Percentiles rank a stretch among this genome's conserved stretches.
These are phyloP conservation scores for Heterodera filipjevi DNA, from an alignment of 2,888 invertebrate genomes.

Conservation along the genomic window DNA sequence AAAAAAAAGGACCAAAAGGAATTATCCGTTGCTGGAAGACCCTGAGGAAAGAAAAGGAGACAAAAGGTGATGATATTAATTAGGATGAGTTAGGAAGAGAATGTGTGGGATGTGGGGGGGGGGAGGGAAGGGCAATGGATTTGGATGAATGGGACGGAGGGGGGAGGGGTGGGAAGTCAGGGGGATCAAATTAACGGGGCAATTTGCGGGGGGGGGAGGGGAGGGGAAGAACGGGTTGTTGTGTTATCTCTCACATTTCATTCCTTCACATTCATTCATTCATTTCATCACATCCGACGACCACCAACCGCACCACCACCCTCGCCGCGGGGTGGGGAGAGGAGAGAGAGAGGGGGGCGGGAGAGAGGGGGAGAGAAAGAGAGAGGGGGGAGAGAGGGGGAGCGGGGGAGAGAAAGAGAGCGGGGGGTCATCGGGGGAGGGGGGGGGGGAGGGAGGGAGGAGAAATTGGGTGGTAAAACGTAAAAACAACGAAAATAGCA, in stretches of 20 bases:
- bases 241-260: neutral
- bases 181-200: slow-evolving; percentile 1
- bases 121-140: neutral
- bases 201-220: neutral
- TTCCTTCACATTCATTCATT: no score
- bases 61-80: no score
- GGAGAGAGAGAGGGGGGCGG: neutral
- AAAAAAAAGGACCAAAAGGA: no score
- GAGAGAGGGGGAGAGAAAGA: neutral
- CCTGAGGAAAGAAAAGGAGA: no score
- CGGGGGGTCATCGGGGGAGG: neutral
- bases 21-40: no score
- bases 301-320: neutral
- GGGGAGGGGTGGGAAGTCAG: neutral
- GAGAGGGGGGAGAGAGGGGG: neutral
- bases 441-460: neutral
- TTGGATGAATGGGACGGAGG: neutral
- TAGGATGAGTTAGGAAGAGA: neutral
- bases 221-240: neutral
- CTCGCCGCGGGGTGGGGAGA: no score
- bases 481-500: neutral
- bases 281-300: neutral
- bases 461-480: neutral
- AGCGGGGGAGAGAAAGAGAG: neutral
- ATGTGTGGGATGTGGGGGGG: neutral